A percentile compares a stretch with the other conserved stretches of the same genome.
phyloP scores from a whole-genome alignment of 2,113 vertebrate genomes.

The Petromus typicus region DNA sequence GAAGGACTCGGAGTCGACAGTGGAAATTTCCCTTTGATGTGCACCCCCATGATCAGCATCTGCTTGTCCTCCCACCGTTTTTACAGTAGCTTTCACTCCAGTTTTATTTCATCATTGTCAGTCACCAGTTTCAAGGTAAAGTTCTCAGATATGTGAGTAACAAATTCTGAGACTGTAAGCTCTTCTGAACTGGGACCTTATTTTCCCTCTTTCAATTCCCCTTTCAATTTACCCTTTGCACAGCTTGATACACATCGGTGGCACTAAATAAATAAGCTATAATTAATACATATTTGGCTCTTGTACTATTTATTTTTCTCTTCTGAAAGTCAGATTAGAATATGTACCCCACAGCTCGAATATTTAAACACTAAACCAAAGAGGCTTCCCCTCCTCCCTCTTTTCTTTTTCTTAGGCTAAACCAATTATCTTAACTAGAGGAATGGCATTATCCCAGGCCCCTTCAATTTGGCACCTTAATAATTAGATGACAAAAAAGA shows the following conservation, averaged over 20 bases:
- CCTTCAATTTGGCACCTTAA: conserved; percentile 18
- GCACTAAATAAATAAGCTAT: conserved; percentile 68
- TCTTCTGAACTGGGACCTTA: conserved; percentile 39
- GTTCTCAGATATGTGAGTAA: not conserved
- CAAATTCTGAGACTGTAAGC: not conserved
- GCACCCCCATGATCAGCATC: not conserved
- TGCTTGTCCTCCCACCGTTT: fast-evolving
- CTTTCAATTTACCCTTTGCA: conserved; percentile 58
- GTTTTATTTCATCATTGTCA: not conserved
- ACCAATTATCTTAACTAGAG: conserved; percentile 40
- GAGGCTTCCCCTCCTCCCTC: not conserved
- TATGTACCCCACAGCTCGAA: not conserved
- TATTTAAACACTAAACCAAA: conserved; percentile 47
- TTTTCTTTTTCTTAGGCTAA: not conserved
- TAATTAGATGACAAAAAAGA: conserved; percentile 29
- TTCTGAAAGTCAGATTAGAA: conserved; percentile 58
- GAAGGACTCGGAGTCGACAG: not conserved
- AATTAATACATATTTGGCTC: conserved; percentile 73
- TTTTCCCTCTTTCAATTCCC: conserved; percentile 54
- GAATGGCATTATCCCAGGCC: not conserved
- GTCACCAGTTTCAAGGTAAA: not conserved
- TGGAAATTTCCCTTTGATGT: not conserved
- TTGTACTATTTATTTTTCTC: conserved; percentile 64
- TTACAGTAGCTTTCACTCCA: not conserved
- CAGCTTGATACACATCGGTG: conserved; percentile 34